These are phyloP conservation scores for Leptatherina wallacei DNA, from an alignment of 2,797 vertebrate species.

Conservation along the genomic window DNA sequence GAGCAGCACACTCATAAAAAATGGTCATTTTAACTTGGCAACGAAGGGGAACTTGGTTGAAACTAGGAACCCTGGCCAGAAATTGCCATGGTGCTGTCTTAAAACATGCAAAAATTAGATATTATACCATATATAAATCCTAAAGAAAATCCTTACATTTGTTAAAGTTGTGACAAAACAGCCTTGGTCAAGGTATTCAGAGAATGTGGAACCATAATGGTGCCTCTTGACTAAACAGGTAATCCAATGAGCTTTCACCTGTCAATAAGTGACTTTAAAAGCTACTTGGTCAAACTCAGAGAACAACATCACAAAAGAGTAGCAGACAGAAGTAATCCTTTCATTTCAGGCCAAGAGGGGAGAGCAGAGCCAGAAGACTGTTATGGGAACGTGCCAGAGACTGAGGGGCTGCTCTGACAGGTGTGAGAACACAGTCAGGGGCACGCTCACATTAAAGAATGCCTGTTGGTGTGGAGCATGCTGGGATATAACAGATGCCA, in stretches of 20 bases:
- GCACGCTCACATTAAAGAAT: conserved; percentile 50
- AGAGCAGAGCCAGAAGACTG: conserved; percentile 36
- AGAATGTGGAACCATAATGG: conserved; percentile 57
- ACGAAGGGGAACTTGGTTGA: background rate
- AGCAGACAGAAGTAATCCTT: conserved; percentile 50
- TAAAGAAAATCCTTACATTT: background rate
- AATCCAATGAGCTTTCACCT: conserved; percentile 63
- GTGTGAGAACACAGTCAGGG: conserved; percentile 66
- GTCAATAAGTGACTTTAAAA: conserved; percentile 67
- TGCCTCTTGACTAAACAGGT: conserved; percentile 60
- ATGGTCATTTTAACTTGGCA: background rate
- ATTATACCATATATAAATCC: no score
- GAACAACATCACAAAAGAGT: conserved; percentile 44
- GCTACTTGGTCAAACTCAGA: conserved; percentile 46
- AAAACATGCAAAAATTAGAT: background rate
- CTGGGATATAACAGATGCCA: conserved; percentile 58
- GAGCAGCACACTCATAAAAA: background rate
- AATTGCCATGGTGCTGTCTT: background rate
- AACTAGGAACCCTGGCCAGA: background rate
- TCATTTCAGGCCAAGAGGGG: conserved; percentile 53
- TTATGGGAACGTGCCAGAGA: conserved; percentile 50
- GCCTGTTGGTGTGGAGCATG: conserved; percentile 53
- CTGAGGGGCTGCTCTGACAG: conserved; percentile 61
- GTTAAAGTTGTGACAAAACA: conserved; percentile 46
- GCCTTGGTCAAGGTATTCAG: conserved; percentile 41